These are phyloP conservation scores for Xestoiulus laeticollis DNA, from an alignment of 2,888 invertebrate genomes.

Conservation along the genomic window DNA sequence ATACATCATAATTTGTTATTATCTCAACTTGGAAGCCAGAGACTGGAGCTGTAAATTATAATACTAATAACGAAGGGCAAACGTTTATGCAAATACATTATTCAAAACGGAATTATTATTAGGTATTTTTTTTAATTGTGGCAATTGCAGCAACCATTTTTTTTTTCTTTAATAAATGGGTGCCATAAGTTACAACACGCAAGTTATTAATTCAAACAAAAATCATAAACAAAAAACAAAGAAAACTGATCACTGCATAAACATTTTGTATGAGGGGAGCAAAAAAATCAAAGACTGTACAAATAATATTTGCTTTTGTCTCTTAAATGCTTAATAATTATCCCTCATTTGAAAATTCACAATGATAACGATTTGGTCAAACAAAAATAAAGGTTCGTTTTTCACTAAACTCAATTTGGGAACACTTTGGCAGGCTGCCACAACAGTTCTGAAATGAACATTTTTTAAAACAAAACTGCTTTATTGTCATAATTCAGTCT, in stretches of 20 bases:
- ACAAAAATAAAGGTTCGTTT: slow-evolving; percentile 44
- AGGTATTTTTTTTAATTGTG: slow-evolving; percentile 44
- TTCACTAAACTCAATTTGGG: neutral
- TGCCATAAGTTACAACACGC: slow-evolving; percentile 44
- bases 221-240: slow-evolving; percentile 42
- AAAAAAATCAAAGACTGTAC: slow-evolving; percentile 36
- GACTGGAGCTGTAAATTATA: slow-evolving; percentile 42
- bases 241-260: slow-evolving; percentile 40
- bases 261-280: slow-evolving; percentile 24
- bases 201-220: slow-evolving; percentile 43
- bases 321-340: slow-evolving; percentile 15
- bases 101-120: slow-evolving; percentile 39
- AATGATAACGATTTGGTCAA: slow-evolving; percentile 49
- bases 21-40: slow-evolving; percentile 39
- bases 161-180: slow-evolving; percentile 12
- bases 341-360: slow-evolving; percentile 45
- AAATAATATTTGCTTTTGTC: slow-evolving; percentile 10
- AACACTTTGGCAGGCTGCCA: neutral
- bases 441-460: neutral
- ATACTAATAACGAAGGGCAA: neutral
- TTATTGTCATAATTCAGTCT: neutral
- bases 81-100: slow-evolving; percentile 42
- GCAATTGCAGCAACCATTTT: slow-evolving; percentile 48
- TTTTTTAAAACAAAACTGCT: neutral
- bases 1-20: slow-evolving; percentile 46